phyloP scores from a whole-genome alignment of 2,888 invertebrate genomes.

The Pandemis corylana region DNA sequence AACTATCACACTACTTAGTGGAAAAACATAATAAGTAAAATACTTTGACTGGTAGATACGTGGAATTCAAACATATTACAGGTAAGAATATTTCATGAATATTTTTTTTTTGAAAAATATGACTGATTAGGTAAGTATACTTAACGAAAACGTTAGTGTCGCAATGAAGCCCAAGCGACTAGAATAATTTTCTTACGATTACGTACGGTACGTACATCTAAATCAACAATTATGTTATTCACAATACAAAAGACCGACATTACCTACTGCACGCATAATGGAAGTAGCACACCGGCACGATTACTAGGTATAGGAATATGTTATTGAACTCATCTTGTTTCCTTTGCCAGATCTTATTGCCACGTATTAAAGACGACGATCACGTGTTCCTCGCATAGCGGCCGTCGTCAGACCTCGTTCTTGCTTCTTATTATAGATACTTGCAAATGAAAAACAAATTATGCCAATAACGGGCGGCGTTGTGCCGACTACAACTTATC shows the following conservation, averaged over 20 bases:
- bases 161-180: background rate
- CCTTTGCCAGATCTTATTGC: slow-evolving; percentile 19
- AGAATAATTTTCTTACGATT: background rate
- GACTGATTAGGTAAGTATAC: background rate
- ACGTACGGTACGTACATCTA: background rate
- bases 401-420: slow-evolving; percentile 28
- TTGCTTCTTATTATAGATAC: slow-evolving; percentile 31
- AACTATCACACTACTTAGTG: too few relatives aligned
- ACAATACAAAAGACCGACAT: slow-evolving; percentile 22
- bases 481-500: background rate
- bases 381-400: slow-evolving; percentile 31
- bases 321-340: slow-evolving; percentile 25
- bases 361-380: slow-evolving; percentile 22
- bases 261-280: slow-evolving; percentile 34
- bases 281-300: slow-evolving; percentile 35
- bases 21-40: too few relatives aligned
- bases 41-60: too few relatives aligned
- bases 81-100: too few relatives aligned
- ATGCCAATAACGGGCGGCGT: slow-evolving; percentile 9
- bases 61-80: too few relatives aligned
- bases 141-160: background rate
- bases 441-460: slow-evolving; percentile 16
- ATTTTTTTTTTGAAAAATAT: background rate
- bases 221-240: slow-evolving; percentile 11
- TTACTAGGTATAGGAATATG: slow-evolving; percentile 29